A percentile compares a stretch with the other conserved stretches of the same genome.
Conservation (phyloP, 2,888 invertebrate genomes). For the Minunthozetes semirufus region DNA sequence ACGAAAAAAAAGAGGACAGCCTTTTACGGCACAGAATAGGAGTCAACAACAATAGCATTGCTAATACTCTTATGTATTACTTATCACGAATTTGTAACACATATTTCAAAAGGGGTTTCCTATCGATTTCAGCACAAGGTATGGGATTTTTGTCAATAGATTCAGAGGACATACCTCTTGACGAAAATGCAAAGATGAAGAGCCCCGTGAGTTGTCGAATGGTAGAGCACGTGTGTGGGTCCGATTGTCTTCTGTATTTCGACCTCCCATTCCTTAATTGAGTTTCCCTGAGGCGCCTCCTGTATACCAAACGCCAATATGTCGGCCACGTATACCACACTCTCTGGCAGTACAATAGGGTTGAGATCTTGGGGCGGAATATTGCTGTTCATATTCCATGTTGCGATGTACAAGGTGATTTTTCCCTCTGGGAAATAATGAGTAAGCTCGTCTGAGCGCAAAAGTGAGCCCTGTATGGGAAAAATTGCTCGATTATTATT, state of each 20-base stretch:
- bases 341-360: conserved; percentile 79
- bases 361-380: conserved; percentile 62
- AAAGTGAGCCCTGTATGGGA: conserved; percentile 38
- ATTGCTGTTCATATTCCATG: conserved; percentile 98
- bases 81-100: no score
- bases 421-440: conserved; percentile 77
- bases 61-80: no score
- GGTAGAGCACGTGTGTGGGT: conserved; percentile 84
- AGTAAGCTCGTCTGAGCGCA: conserved; percentile 62
- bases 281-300: conserved; percentile 53
- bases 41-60: no score
- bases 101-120: no score
- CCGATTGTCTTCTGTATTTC: conserved; percentile 86
- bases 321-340: conserved; percentile 72
- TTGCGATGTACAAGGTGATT: conserved; percentile 78
- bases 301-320: conserved; percentile 88
- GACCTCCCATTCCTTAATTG: conserved; percentile 49
- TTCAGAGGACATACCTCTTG: conserved; percentile 45
- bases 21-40: no score
- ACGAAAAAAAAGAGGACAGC: no score
- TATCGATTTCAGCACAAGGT: no score
- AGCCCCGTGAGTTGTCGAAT: conserved; percentile 77
- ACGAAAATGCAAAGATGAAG: conserved; percentile 80
- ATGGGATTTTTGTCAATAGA: no score
- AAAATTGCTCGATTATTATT: no score